Evolutionary conservation across 2,113 vertebrate genomes (phyloP), one percentile per base, ranked within the genome.

Genomic region (Phyllostomus discolor): DNA sequence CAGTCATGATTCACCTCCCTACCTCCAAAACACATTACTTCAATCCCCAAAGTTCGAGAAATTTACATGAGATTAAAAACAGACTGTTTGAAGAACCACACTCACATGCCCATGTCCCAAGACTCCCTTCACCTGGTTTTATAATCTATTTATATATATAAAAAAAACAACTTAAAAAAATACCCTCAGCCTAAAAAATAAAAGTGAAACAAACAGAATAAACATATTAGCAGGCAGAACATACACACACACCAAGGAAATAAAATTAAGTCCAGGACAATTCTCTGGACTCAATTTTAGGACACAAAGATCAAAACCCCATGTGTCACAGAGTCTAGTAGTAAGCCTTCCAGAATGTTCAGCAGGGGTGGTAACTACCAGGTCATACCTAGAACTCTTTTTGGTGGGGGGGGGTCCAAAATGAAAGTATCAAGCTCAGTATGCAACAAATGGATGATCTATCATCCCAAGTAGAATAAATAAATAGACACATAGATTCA

Each of bases 21-120:
- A 8, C 8, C 46, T 19, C 59, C 10, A n/a, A 82, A 59, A 14
- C 4, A 46, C 46, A 83, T 75, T 41, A 87, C 85, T 96, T 91
- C n/a, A 84, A 73, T 93, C 46, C 95, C 41, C 52, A 97, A 90
- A 93, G 31, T 79, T 95, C 52, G 64, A 88, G 80, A 96, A 93
- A 95, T 80, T 96, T 83, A 76, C 57, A 92, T 67, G 31, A 62
- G 73, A 95, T 91, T 95, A 89, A 95, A 97, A 97, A 86, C 72
- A 96, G 82, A 91, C 15, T 57, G 17, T 64, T 94, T 69, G 92
- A 78, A 66, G 72, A 96, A 78, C 8, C 91, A 46, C 96, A 94
- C 72, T 92, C 96, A 94, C 81, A 88, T 88, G 85, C 41, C 22
- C 80, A 95, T 1, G 81, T 88, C 89, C 46, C 17, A 96, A 93